Conservation (phyloP, 2,113 vertebrate species). For the Sander lucioperca region DNA sequence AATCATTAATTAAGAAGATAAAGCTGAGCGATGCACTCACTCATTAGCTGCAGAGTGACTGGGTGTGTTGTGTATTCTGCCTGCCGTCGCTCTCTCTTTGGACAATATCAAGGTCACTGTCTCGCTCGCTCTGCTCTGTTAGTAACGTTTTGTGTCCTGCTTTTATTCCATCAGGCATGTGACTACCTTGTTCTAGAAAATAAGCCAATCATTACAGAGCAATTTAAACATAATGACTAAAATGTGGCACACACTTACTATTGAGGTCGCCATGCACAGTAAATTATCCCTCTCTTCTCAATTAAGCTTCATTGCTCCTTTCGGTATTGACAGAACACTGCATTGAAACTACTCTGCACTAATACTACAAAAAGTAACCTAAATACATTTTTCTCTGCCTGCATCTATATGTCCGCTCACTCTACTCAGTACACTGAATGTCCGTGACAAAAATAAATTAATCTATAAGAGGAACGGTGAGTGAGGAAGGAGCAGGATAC, state of each 20-base stretch:
- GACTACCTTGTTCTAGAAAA: constrained; percentile 48
- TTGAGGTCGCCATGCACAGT: constrained; percentile 20
- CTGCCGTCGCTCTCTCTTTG: background rate
- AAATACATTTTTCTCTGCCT: constrained; percentile 23
- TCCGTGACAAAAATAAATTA: constrained; percentile 56
- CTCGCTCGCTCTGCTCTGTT: constrained; percentile 13
- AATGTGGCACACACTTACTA: constrained; percentile 27
- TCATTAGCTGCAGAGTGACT: constrained; percentile 60
- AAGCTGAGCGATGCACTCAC: constrained; percentile 42
- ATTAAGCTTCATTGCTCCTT: constrained; percentile 37
- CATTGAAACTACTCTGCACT: background rate
- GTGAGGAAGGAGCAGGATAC: constrained; percentile 17
- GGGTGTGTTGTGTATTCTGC: constrained; percentile 49
- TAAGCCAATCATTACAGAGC: constrained; percentile 52
- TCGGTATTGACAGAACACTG: constrained; percentile 35
- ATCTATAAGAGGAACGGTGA: constrained; percentile 27
- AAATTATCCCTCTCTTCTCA: constrained; percentile 6
- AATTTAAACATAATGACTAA: constrained; percentile 43
- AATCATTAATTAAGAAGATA: constrained; percentile 68
- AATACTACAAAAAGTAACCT: constrained; percentile 24
- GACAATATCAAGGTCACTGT: constrained; percentile 59
- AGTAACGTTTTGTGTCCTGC: constrained; percentile 16
- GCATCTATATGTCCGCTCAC: constrained; percentile 21
- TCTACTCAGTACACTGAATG: background rate
- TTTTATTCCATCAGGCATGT: constrained; percentile 46